Conservation (phyloP, 1,140 invertebrate genomes). For the Bactericera cockerelli region DNA sequence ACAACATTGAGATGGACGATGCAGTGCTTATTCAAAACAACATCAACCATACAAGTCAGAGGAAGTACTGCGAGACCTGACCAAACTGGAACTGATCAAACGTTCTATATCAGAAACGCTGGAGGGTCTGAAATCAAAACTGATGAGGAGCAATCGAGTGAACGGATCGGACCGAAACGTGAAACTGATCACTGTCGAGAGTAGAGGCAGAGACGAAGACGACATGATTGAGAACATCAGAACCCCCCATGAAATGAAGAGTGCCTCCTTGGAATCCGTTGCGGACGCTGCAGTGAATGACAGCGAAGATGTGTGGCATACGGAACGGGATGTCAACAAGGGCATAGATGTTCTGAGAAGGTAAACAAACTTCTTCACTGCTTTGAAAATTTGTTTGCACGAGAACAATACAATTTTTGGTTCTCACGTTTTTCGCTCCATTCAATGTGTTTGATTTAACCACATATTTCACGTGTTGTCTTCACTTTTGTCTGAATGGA, state of each 20-base stretch:
- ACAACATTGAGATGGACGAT: not conserved
- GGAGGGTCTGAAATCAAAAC: not conserved
- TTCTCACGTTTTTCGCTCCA: too few species aligned
- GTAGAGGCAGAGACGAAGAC: not conserved
- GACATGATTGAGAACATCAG: not conserved
- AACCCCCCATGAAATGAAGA: not conserved
- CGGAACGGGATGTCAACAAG: not conserved
- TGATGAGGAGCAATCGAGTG: not conserved
- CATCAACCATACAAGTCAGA: not conserved
- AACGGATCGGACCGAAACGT: not conserved
- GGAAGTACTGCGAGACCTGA: not conserved
- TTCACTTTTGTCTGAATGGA: too few species aligned
- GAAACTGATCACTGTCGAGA: not conserved
- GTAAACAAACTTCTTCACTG: not conserved
- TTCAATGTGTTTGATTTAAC: too few species aligned
- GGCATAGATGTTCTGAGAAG: conserved; percentile 1
- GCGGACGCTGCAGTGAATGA: not conserved
- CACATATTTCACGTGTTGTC: too few species aligned
- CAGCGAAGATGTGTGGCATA: not conserved
- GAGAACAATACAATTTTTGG: too few species aligned
- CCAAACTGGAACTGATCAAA: not conserved
- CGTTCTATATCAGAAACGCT: not conserved
- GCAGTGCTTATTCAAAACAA: not conserved
- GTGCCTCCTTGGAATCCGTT: not conserved
- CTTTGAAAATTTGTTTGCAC: too few species aligned